Conservation (phyloP, 2,113 vertebrate genomes). For the Scortum barcoo region DNA sequence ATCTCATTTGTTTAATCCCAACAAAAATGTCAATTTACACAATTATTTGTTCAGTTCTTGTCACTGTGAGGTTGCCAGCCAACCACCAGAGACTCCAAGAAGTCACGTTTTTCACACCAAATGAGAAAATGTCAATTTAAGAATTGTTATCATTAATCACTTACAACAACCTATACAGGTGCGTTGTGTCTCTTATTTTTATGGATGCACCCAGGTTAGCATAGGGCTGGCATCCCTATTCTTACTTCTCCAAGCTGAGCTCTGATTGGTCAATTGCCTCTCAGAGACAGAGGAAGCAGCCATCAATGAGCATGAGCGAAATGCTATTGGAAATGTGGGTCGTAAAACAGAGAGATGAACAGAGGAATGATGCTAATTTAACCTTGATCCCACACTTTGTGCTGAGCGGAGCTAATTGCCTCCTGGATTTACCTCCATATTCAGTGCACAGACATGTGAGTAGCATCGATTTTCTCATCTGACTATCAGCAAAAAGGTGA, state of each 20-base stretch:
- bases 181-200: too few relatives aligned
- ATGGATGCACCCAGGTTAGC: too few relatives aligned
- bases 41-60: neutral
- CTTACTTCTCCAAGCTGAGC: neutral
- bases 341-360: neutral
- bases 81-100: neutral
- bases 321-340: neutral
- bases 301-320: neutral
- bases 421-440: neutral
- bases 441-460: neutral
- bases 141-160: too few relatives aligned
- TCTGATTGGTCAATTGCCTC: neutral
- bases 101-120: too few relatives aligned
- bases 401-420: neutral
- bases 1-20: neutral
- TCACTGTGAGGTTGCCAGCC: neutral
- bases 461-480: neutral
- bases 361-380: neutral
- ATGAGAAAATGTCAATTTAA: too few relatives aligned
- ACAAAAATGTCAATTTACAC: neutral
- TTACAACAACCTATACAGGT: too few relatives aligned
- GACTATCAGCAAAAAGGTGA: neutral
- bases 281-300: neutral
- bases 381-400: neutral
- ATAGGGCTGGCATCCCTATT: neutral